Conservation (phyloP, 2,113 vertebrate species). For the Pagrus major region DNA sequence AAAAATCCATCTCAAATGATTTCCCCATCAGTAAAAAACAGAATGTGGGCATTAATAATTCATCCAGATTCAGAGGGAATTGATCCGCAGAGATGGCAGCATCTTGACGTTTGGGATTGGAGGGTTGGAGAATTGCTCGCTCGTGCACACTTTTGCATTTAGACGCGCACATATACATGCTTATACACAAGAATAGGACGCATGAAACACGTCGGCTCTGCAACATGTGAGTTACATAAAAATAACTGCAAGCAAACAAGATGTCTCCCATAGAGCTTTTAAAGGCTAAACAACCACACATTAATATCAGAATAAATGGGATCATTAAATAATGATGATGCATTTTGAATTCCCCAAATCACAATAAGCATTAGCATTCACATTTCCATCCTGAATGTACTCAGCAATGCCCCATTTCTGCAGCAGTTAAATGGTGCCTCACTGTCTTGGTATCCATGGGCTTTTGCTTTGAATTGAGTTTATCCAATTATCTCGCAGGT, state of each 20-base stretch:
- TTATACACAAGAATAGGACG: too few species aligned
- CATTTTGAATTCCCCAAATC: conserved; percentile 22
- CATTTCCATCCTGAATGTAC: conserved; percentile 38
- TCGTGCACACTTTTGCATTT: conserved; percentile 18
- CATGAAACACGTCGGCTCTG: conserved; percentile 1
- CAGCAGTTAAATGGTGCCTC: conserved; percentile 60
- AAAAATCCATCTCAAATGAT: conserved; percentile 82
- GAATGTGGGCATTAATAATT: conserved; percentile 84
- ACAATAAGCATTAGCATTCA: conserved; percentile 22
- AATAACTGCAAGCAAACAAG: not conserved
- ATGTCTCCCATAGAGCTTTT: conserved; percentile 1
- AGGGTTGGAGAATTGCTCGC: conserved; percentile 46
- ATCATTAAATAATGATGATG: conserved; percentile 48
- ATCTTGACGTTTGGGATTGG: conserved; percentile 37
- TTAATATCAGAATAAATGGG: conserved; percentile 36
- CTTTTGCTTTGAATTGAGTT: conserved; percentile 73
- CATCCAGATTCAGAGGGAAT: conserved; percentile 77
- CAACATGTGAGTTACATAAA: not conserved
- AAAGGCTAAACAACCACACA: conserved; percentile 22
- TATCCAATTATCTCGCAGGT: conserved; percentile 82
- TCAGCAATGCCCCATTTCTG: conserved; percentile 56
- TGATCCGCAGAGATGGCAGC: conserved; percentile 70
- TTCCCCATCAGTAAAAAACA: conserved; percentile 80
- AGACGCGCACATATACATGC: not conserved
- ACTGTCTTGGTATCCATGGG: conserved; percentile 57